Conservation (phyloP, 2,113 vertebrate genomes). For the Muntiacus reevesi region DNA sequence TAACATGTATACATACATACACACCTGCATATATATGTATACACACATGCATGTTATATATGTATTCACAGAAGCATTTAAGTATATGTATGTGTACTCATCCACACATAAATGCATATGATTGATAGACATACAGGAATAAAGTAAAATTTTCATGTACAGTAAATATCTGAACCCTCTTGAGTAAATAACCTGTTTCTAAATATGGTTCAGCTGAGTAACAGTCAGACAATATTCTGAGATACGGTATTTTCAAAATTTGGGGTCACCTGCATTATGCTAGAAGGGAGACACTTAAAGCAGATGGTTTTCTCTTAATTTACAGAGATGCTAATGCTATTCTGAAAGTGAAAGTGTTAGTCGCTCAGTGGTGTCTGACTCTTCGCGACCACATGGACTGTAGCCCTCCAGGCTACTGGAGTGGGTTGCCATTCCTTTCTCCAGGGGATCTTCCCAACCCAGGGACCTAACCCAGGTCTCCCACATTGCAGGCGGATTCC, state of each 20-base stretch:
- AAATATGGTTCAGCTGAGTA: neutral
- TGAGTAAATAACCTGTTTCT: neutral
- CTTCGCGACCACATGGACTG: too few species aligned
- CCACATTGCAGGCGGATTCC: too few species aligned
- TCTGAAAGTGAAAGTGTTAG: neutral
- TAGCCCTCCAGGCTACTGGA: too few species aligned
- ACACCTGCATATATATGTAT: neutral
- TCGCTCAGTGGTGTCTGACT: too few species aligned
- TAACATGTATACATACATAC: neutral
- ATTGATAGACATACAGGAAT: neutral
- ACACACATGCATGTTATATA: neutral
- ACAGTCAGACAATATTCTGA: neutral
- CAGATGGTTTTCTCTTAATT: neutral
- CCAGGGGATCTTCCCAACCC: too few species aligned
- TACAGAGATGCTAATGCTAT: neutral
- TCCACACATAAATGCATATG: accelerated
- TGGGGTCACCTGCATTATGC: neutral
- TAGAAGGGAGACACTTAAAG: neutral
- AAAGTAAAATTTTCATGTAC: neutral
- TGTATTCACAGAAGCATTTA: too few species aligned
- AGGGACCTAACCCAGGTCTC: too few species aligned
- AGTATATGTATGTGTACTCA: accelerated
- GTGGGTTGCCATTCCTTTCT: too few species aligned
- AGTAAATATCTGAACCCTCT: neutral
- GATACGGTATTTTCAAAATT: neutral